Evolutionary conservation across 2,888 invertebrate species (phyloP), one percentile per base, ranked within the genome.

Genomic region (Boloria selene): DNA sequence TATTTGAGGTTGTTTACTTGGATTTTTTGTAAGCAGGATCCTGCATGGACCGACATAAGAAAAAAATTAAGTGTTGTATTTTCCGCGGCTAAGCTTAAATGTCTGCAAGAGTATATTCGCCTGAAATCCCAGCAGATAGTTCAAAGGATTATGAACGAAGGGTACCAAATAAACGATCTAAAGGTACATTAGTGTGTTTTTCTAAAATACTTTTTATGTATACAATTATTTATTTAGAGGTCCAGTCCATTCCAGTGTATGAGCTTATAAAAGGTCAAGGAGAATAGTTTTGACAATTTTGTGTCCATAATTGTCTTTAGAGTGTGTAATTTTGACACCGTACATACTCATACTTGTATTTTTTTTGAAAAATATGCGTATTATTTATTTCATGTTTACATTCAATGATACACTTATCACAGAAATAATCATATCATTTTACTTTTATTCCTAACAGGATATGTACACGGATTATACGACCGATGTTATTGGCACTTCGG

Each of bases 381-480:
- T n/a, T n/a, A 22, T 22, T 22, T 22, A 2, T 22, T 22, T 22
- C 1, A 10, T 51, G 18, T 13, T 51, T 52, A 22, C 17, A 42
- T 31, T 22, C 18, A 22, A 22, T 14, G 22, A n/a, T n/a, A n/a
- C n/a, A n/a, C n/a, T n/a, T n/a, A n/a, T 22, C 22, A 22, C 22
- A 22, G 22, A 22, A 22, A 22, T 22, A 22, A 22, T 22, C 22
- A 22, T 22, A 22, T 22, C 22, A 22, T 22, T 14, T 47, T 45
- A 13, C 18, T 18, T 45, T 60, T 50, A 13, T 42, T 52, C 42
- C 50, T 16, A 53, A 18, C 56, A 82, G 82, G 38, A 38, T 0
- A 16, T 80, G 0, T 73, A 69, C 13, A 45, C 74, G 0, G 81
- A 81, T 64, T 79, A 64, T 58, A 76, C 78, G 0, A 80, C 81